Conservation (phyloP, 2,797 vertebrate genomes). For the Hypotaenidia okinawae region DNA sequence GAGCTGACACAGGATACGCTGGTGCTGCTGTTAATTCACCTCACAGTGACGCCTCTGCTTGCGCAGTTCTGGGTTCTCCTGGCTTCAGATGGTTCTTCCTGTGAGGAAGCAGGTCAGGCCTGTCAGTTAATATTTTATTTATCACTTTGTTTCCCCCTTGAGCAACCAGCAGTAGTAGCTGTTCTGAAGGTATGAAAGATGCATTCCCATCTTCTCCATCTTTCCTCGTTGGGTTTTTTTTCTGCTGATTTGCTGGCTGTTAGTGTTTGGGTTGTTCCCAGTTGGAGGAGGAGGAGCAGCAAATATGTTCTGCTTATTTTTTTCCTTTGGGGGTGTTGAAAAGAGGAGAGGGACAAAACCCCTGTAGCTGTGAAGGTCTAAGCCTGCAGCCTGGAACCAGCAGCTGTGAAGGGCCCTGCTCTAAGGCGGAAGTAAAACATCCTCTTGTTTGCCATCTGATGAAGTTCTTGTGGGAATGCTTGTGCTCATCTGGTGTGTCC, state of each 20-base stretch:
- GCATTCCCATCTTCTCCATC: not conserved
- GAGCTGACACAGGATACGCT: not conserved
- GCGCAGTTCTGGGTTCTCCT: no score
- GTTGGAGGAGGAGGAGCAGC: not conserved
- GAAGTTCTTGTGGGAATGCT: not conserved
- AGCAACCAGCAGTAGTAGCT: not conserved
- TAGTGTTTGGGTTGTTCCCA: not conserved
- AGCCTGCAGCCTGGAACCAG: not conserved
- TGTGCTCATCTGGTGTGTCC: not conserved
- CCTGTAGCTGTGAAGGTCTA: not conserved
- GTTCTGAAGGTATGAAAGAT: not conserved
- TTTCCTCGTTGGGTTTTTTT: not conserved
- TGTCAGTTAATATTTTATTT: not conserved
- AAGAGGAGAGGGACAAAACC: not conserved
- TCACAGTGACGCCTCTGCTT: not conserved
- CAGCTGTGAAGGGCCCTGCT: not conserved
- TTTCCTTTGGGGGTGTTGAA: not conserved
- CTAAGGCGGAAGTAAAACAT: not conserved
- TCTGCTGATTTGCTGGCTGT: not conserved
- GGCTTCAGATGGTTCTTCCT: not conserved
- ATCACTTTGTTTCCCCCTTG: not conserved
- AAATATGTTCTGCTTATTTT: not conserved
- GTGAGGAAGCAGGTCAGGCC: not conserved
- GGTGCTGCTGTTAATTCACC: not conserved
- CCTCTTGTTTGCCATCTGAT: not conserved